phyloP scores from a whole-genome alignment of 2,888 invertebrate genomes.

The Drosophila kanekoi region DNA sequence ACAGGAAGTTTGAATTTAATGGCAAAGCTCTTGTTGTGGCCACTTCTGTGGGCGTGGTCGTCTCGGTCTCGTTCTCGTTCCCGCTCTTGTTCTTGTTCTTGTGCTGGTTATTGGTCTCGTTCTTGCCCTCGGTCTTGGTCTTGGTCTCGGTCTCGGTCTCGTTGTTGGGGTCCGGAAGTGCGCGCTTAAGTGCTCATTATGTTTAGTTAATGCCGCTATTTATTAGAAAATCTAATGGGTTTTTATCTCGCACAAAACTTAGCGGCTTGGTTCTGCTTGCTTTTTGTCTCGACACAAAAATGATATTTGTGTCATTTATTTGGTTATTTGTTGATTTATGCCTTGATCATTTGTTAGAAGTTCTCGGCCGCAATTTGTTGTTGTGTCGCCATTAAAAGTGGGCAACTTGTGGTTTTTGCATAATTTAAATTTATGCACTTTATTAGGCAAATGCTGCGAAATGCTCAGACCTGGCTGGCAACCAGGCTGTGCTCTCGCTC shows the following conservation, averaged over 20 bases:
- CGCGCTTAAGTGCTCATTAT: conserved; percentile 79
- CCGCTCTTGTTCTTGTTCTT: not conserved
- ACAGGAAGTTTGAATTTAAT: conserved; percentile 69
- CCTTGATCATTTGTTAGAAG: conserved; percentile 56
- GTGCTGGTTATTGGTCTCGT: conserved; percentile 9
- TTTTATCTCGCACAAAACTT: conserved; percentile 58
- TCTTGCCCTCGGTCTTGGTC: not conserved
- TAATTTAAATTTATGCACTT: conserved; percentile 71
- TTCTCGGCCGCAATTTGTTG: conserved; percentile 57
- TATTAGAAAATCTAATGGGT: conserved; percentile 77
- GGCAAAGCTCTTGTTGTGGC: conserved; percentile 44
- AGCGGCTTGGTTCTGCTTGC: conserved; percentile 33
- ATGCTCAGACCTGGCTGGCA: conserved; percentile 13
- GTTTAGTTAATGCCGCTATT: conserved; percentile 77
- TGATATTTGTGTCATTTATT: conserved; percentile 71
- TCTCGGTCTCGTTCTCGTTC: conserved; percentile 4
- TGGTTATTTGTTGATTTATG: conserved; percentile 71
- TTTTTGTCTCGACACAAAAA: conserved; percentile 51
- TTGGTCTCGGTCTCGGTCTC: conserved; percentile 11
- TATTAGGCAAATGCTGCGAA: conserved; percentile 58
- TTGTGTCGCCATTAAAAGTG: conserved; percentile 28
- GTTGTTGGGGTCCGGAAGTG: conserved; percentile 63
- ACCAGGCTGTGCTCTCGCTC: not conserved
- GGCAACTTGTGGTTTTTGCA: conserved; percentile 51
- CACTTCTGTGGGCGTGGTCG: conserved; percentile 51